Evolutionary conservation across 1,140 invertebrate species (phyloP), one percentile per base, ranked within the genome.

Genomic region (Drosophila insularis): DNA sequence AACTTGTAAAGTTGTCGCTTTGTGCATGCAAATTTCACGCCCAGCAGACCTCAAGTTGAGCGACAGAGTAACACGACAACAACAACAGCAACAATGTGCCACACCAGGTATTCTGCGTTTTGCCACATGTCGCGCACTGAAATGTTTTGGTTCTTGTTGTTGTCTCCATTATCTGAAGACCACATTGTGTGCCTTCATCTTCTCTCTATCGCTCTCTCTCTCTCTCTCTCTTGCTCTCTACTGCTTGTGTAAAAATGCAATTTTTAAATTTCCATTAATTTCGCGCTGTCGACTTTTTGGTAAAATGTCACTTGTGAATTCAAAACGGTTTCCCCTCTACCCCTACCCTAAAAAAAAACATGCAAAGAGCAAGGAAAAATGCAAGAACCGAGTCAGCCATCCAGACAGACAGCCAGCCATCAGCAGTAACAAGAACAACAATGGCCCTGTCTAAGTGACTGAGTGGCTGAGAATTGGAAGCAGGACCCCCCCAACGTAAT

Each of bases 211-310:
- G 31, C 17, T 17, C n/a, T 23, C 58, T 13, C 35, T 43, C 31
- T 39, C 60, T 14, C 46, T 8, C 56, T 53, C 19, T 43, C 35
- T 40, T 40, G 23, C 68, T 13, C 11, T 6, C n/a, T 23, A 5
- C 27, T 27, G 5, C 27, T 14, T 14, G 32, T 54, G 17, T 27
- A 81, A 82, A 82, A 82, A 82, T 82, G 80, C 80, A 82, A 82
- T 82, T 82, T 82, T 82, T 82, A 82, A 82, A 82, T 82, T 82
- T 82, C 80, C 80, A 82, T 82, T 82, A 82, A 82, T 82, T 82
- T 82, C 71, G 80, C 80, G 80, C 80, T 82, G 80, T 82, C 80
- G 74, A 82, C 66, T 82, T 81, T 82, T 64, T 50, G 43, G 79
- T 78, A 69, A 82, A 82, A 82, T 82, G 80, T 82, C 77, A 69